These are phyloP conservation scores for Zaprionus gabonicus DNA, from an alignment of 1,140 invertebrate species.

Conservation along the genomic window DNA sequence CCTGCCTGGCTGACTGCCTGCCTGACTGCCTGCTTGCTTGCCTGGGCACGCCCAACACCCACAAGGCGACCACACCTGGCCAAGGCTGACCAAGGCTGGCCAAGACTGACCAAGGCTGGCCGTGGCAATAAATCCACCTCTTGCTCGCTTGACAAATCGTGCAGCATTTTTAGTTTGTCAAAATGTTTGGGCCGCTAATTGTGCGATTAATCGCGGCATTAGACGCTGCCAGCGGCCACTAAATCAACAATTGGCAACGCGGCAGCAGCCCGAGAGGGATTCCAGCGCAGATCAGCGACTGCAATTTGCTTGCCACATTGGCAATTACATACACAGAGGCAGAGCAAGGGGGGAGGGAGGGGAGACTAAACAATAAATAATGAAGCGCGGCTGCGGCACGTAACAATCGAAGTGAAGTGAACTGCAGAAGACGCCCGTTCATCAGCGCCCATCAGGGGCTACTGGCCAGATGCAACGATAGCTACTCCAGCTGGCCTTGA, in stretches of 20 bases:
- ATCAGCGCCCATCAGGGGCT: constrained; percentile 47
- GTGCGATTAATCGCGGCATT: constrained; percentile 69
- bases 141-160: constrained; percentile 56
- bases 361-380: constrained; percentile 47
- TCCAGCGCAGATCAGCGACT: constrained; percentile 30
- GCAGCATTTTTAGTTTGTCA: constrained; percentile 59
- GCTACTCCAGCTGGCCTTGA: constrained; percentile 36
- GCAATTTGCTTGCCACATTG: constrained; percentile 54
- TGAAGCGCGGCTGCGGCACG: constrained; percentile 47
- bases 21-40: constrained; percentile 11
- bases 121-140: background rate
- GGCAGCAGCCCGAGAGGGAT: constrained; percentile 7
- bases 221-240: constrained; percentile 48
- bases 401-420: constrained; percentile 44
- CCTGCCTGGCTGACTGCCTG: constrained; percentile 37
- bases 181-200: constrained; percentile 76
- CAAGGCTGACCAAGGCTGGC: background rate
- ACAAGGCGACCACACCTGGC: constrained; percentile 44
- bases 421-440: constrained; percentile 43
- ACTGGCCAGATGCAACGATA: constrained; percentile 16
- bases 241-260: constrained; percentile 78
- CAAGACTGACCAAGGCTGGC: background rate
- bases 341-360: background rate
- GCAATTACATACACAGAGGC: constrained; percentile 43
- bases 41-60: constrained; percentile 39